Evolutionary conservation across 2,113 vertebrate species (phyloP).

Genomic region (Heterochromis multidens): DNA sequence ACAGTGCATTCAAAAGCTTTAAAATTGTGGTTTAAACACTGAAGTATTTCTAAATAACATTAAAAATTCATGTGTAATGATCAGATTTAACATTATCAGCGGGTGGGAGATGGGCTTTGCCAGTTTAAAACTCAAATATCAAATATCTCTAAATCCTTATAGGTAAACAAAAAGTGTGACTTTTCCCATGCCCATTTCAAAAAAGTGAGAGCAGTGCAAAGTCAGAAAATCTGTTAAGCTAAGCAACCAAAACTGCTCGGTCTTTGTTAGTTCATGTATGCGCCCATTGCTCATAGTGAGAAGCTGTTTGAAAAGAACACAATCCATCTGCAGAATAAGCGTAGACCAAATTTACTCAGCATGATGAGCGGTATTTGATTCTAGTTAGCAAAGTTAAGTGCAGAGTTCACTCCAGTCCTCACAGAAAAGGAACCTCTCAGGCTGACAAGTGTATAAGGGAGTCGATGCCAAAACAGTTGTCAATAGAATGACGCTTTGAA

Average conservation of each 20-base stretch:
- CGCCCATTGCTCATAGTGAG: not conserved
- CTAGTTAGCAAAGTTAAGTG: not conserved
- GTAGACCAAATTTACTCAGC: not conserved
- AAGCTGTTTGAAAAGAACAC: not conserved
- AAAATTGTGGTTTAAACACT: not conserved
- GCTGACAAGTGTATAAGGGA: not conserved
- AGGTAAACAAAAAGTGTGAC: not conserved
- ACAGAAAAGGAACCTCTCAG: not conserved
- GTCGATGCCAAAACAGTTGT: slow-evolving; percentile 37
- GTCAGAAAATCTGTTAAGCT: not conserved
- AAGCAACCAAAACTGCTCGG: not conserved
- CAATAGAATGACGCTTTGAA: slow-evolving; percentile 42
- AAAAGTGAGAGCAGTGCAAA: not conserved
- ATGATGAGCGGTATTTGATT: not conserved
- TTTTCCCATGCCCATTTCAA: not conserved
- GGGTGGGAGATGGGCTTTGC: not conserved
- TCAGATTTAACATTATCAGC: not conserved
- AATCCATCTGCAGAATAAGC: not conserved
- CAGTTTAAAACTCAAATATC: not conserved
- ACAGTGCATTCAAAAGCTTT: not conserved
- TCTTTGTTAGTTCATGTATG: not conserved
- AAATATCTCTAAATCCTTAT: not conserved
- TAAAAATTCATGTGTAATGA: not conserved
- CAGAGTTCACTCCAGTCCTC: not conserved
- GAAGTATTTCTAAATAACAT: not conserved